Evolutionary conservation across 1,140 invertebrate genomes (phyloP).

Genomic region (Lepidurus packardi): DNA sequence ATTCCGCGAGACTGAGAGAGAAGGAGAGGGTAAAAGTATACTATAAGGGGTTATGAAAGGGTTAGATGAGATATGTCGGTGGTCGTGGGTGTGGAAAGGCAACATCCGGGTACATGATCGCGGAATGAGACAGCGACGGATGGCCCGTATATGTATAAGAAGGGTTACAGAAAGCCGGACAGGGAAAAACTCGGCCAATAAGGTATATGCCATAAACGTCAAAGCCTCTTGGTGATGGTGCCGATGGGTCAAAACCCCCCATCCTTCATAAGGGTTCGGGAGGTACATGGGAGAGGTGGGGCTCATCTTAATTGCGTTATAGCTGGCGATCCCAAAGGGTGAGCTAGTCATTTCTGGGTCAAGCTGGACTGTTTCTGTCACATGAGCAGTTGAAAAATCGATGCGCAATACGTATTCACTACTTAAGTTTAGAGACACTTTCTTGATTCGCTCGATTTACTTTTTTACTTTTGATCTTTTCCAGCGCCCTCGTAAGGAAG

Average conservation of each 20-base stretch:
- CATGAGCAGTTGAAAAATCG: constrained; percentile 40
- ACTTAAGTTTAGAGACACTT: too few relatives aligned
- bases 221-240: neutral
- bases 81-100: neutral
- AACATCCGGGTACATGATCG: constrained; percentile 1
- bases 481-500: too few relatives aligned
- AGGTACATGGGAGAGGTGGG: constrained; percentile 17
- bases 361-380: constrained; percentile 60
- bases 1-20: neutral
- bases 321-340: too few relatives aligned
- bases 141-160: neutral
- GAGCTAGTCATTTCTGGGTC: constrained; percentile 56
- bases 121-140: constrained; percentile 2
- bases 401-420: too few relatives aligned
- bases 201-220: neutral
- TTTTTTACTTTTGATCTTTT: too few relatives aligned
- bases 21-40: neutral
- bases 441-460: too few relatives aligned
- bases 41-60: constrained; percentile 2
- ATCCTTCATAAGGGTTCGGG: neutral
- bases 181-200: neutral
- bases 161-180: neutral
- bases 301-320: constrained; percentile 3
- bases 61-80: neutral
- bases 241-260: neutral